Base-by-base conservation (phyloP, 2,113 vertebrate genomes). In the Phylloscopus trochilus region DNA sequence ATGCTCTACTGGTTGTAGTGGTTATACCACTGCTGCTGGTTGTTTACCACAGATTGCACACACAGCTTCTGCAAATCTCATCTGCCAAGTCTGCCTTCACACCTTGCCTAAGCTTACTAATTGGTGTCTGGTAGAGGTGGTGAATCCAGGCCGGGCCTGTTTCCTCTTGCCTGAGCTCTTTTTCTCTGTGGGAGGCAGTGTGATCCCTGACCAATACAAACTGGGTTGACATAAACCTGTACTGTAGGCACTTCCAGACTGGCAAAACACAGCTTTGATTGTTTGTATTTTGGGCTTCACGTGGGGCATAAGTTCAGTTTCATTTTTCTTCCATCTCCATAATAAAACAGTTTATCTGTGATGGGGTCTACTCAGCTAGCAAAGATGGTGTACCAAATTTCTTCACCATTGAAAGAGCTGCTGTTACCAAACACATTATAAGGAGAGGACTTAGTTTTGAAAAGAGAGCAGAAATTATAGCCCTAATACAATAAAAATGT, bases 211-310 rank as follows among this genome's bases (percentile, higher is more conserved):
- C 83, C 73, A 43, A 1, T 28, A 26, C 20, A 47, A 85, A 22
- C 28, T 60, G 52, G 41, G 20, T 64, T 90, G 84, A 31, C 46
- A 28, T 53, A 76, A 87, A 31, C 49, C 37, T 79, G 22, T 69
- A 10, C 44, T 41, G 46, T 75, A 85, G 58, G 70, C 53, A 52
- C 31, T 68, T 62, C 41, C 5, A 0, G 79, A 30, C 17, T 83
- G 49, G 58, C 85, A 87, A 93, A 96, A 91, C 74, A 89, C 53
- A 62, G 62, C 74, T 89, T 87, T 85, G 73, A 17, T 77, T 46
- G 15, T 64, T 83, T 91, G 7, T 94, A 9, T 52, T 86, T 86
- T 83, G 28, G 17, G 56, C 75, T 82, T 72, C 58, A n/a, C 3
- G 1, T 72, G 21, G 11, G 24, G 15, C 11, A 55, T 44, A 35